Base-by-base conservation (phyloP, 2,113 vertebrate genomes). In the Upupa epops region DNA sequence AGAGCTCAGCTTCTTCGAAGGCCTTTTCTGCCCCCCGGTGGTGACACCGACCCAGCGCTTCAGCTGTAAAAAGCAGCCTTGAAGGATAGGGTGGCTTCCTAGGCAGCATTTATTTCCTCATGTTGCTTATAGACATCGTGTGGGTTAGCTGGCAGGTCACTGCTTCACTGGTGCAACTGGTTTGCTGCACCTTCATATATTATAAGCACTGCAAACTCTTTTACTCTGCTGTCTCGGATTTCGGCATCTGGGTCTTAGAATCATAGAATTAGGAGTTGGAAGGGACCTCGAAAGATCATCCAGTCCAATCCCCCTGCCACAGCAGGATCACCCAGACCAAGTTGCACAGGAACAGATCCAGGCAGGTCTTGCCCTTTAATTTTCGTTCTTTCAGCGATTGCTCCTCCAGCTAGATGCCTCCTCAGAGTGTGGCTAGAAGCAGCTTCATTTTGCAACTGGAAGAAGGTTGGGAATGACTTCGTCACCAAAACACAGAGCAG, bases 11-110 rank as follows among this genome's bases (percentile, higher is more conserved):
- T 14, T 72, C 91, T 96, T 46, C 87, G 91, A 95, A 95, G 95
- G 83, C 79, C 96, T 94, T 89, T 95, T 83, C 97, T 98, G 97
- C 97, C 97, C 95, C 92, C 98, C 96, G 55, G 96, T 97, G 98
- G 97, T 76, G 87, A 72, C 85, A 77, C 83, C 17, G 3, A 95
- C 73, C 48, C 68, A 13, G 61, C 7, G 40, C 86, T 15, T 8
- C 71, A 14, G 83, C 79, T 58, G 34, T 58, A 20, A 45, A 64
- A 45, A 1, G 4, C 59, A 7, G 37, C 52, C 28, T 22, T 4
- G 40, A 32, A 3, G 69, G 55, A 7, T 54, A 58, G 55, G 74
- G 60, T 17, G 46, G 45, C 36, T 28, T 26, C 15, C 37, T 6
- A 42, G 11, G 17, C 18, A 9, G 16, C 20, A 1, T 0, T 61